Base-by-base conservation (phyloP, 2,888 invertebrate genomes). In the Xanthorhoe designata region DNA sequence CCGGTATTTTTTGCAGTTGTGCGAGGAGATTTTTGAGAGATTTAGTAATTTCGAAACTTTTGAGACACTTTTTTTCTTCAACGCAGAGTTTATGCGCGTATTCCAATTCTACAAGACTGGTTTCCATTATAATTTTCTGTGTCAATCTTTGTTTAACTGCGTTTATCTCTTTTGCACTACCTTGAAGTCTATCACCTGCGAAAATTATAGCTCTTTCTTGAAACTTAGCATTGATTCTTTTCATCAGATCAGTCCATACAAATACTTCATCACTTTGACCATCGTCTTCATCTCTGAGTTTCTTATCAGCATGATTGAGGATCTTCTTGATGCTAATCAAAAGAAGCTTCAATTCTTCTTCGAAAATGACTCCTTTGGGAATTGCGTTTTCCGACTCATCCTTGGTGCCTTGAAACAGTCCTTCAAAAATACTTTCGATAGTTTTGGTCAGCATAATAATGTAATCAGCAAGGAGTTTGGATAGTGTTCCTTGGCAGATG, bases 191-290 rank as follows among this genome's bases (percentile, higher is more conserved):
- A 1, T 82, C 78, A 4, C 69, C 19, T 0, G 82, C 71, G 29
- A 82, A 84, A 1, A 52, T 15, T 0, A 76, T 66, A 1, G 84
- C 77, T 35, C 78, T 76, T 29, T 83, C 80, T 72, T 88, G 87
- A 52, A 88, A 87, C 71, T 76, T 79, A 0, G 81, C 75, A 64
- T 83, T 85, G 10, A 90, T 83, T 73, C 75, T 87, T 70, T 92
- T 92, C 0, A 89, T 65, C 1, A 84, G 38, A 32, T 81, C 79
- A 2, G 74, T 76, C 90, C 89, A 90, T 6, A 79, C 57, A n/a
- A 80, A 79, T 0, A 42, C 38, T 42, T 17, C 47, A 17, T 47
- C 17, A 8, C 62, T 45, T 49, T 79, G 71, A 1, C 76, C 79
- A 0, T 76, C 73, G 0, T 77, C 79, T 0, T 75, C 73, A 0